Percentiles rank a stretch among this genome's conserved stretches.
Evolutionary conservation across 2,888 invertebrate genomes (phyloP).

Genomic region (Plebejus melissa): DNA sequence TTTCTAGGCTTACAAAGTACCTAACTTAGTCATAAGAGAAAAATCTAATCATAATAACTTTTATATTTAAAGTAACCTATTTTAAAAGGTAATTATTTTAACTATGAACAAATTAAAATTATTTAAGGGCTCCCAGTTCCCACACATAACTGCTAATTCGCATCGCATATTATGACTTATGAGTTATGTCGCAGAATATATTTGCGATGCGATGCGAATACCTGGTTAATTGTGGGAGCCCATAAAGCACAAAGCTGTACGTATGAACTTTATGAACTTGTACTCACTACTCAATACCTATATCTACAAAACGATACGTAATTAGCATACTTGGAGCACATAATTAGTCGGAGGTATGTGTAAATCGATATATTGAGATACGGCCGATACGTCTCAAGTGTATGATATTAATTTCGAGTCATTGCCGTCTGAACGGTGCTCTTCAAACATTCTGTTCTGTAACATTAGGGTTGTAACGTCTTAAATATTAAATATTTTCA

Average conservation of each 20-base stretch:
- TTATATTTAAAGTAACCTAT: no score
- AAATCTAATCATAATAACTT: no score
- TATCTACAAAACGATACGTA: background rate
- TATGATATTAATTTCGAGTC: slow-evolving; percentile 55
- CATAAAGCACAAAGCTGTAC: background rate
- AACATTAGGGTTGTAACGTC: slow-evolving; percentile 38
- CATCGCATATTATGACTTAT: no score
- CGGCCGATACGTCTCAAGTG: slow-evolving; percentile 52
- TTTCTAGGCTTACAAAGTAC: no score
- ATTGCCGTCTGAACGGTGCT: slow-evolving; percentile 58
- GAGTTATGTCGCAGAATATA: no score
- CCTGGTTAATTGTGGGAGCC: no score
- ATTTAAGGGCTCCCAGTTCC: no score
- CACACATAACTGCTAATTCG: no score
- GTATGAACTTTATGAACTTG: background rate
- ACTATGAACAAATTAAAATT: background rate
- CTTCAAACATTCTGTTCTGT: slow-evolving; percentile 46
- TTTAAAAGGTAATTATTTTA: no score
- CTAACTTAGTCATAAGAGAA: no score
- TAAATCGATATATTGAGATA: slow-evolving; percentile 50
- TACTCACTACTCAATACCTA: background rate
- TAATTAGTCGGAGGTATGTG: slow-evolving; percentile 34
- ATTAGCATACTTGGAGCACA: slow-evolving; percentile 16
- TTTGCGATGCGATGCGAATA: no score
- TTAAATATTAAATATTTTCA: background rate